Evolutionary conservation across 1,140 invertebrate species (phyloP), one percentile per base, ranked within the genome.

Genomic region (Penaeus vannamei): DNA sequence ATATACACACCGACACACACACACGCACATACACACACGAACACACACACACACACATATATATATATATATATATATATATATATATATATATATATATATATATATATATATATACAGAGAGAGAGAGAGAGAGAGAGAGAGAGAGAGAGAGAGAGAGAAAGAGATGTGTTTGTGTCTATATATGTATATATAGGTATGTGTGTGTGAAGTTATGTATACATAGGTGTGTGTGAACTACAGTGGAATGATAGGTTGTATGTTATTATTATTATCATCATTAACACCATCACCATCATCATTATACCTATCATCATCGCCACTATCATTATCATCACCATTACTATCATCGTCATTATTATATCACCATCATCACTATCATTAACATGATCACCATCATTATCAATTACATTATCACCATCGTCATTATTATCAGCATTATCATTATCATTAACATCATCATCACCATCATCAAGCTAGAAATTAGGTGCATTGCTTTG

Each of bases 161-260:
- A n/a, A n/a, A n/a, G n/a, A n/a, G n/a, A n/a, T n/a, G 20, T 69
- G 20, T n/a, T 72, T 72, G 29, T 36, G 64, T 83, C 36, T 32
- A 64, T 32, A 53, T 19, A 23, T 69, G 17, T 84, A 26, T 69
- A 62, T 84, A 84, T 83, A 84, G 69, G 69, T 69, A 84, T 69
- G 53, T 69, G 69, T 84, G 69, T 84, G 62, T 84, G 66, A 62
- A 69, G 69, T 69, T 84, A 84, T 84, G 66, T 84, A 53, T 84
- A 53, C 69, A 53, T 84, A 53, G 69, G 66, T 84, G 66, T 84
- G 66, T 84, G 66, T 84, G 66, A 69, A 53, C 69, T n/a, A n/a
- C n/a, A n/a, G n/a, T n/a, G n/a, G n/a, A n/a, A n/a, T n/a, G n/a
- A n/a, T n/a, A n/a, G n/a, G n/a, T n/a, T n/a, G n/a, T n/a, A 14